Percentiles rank a stretch among this genome's conserved stretches.
phyloP scores from a whole-genome alignment of 2,113 vertebrate genomes.

The Xenotilapia flavipinnis region DNA sequence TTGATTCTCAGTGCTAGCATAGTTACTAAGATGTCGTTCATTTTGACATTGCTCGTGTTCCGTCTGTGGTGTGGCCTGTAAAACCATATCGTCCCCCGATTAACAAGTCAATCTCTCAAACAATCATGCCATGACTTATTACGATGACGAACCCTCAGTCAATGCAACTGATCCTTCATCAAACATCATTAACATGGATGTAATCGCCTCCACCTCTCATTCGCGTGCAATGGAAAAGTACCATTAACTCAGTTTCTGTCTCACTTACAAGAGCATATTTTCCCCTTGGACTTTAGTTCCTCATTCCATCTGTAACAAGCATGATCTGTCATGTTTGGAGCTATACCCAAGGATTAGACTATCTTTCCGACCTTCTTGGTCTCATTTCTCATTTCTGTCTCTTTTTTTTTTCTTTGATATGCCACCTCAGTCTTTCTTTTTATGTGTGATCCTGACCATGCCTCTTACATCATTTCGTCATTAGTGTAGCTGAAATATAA shows the following conservation, averaged over 20 bases:
- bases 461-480: conserved; percentile 30
- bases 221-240: conserved; percentile 11
- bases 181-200: conserved; percentile 64
- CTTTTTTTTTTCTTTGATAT: neutral
- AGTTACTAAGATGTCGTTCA: conserved; percentile 52
- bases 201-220: conserved; percentile 46
- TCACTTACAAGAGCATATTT: conserved; percentile 12
- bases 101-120: conserved; percentile 53
- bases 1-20: conserved; percentile 71
- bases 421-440: conserved; percentile 17
- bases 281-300: neutral
- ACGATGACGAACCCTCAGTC: conserved; percentile 21
- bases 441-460: conserved; percentile 23
- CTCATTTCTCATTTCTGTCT: conserved; percentile 12
- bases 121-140: conserved; percentile 36
- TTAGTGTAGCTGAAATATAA: conserved; percentile 18
- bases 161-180: conserved; percentile 40
- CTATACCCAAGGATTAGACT: conserved; percentile 10
- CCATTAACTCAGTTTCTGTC: conserved; percentile 24
- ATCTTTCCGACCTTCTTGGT: neutral
- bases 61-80: conserved; percentile 51
- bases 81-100: conserved; percentile 53
- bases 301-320: conserved; percentile 56
- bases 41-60: conserved; percentile 55
- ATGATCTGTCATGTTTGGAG: conserved; percentile 63